These are phyloP conservation scores for Tichodroma muraria DNA, from an alignment of 2,113 vertebrate species.

Conservation along the genomic window DNA sequence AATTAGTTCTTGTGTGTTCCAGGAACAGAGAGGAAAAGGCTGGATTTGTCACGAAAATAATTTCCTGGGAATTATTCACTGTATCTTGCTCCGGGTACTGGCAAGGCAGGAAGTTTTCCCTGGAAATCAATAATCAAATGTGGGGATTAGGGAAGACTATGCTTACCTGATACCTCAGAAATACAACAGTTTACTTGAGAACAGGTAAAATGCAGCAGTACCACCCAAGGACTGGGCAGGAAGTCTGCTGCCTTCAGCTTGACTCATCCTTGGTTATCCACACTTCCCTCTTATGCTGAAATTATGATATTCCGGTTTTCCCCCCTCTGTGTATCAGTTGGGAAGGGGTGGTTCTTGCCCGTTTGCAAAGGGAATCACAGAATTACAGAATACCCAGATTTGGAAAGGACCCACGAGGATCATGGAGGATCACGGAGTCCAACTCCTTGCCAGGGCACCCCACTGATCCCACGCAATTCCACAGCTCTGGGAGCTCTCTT, in stretches of 20 bases:
- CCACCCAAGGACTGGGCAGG: background rate
- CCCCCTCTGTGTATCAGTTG: accelerated
- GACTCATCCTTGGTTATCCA: background rate
- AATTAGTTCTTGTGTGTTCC: background rate
- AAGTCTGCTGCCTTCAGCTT: background rate
- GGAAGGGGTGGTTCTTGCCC: background rate
- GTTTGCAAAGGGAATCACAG: background rate
- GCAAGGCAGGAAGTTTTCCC: background rate
- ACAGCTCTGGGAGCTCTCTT: accelerated
- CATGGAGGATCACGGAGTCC: accelerated
- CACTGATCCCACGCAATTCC: background rate
- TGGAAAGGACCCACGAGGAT: background rate
- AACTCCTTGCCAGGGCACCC: background rate
- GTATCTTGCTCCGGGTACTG: background rate
- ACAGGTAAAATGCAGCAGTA: background rate
- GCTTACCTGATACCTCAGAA: background rate
- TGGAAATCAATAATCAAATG: background rate
- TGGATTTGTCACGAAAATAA: background rate
- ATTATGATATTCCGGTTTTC: background rate
- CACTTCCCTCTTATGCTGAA: background rate
- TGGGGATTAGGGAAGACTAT: background rate
- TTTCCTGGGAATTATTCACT: background rate
- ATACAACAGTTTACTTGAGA: background rate
- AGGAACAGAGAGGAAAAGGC: background rate
- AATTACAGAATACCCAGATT: background rate